These are phyloP conservation scores for Mustelus asterias DNA, from an alignment of 2,113 vertebrate genomes.

Conservation along the genomic window DNA sequence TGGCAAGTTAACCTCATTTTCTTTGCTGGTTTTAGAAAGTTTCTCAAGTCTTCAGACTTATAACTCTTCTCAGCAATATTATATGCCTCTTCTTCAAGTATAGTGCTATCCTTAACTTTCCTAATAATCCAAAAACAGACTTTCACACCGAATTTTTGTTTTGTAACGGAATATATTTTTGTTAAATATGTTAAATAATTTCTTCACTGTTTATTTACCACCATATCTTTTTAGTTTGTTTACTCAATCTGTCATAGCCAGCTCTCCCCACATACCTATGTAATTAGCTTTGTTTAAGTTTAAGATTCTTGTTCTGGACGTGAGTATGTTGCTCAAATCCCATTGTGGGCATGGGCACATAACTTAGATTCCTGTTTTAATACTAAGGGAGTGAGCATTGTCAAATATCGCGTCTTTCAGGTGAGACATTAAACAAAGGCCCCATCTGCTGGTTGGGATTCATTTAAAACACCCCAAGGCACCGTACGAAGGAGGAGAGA, in stretches of 20 bases:
- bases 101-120: not conserved
- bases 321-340: not conserved
- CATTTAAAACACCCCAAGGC: not conserved
- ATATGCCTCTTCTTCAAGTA: not conserved
- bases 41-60: not conserved
- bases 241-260: no score
- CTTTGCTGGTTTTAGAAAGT: not conserved
- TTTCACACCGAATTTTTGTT: no score
- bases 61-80: not conserved
- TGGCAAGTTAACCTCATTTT: no score
- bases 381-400: not conserved
- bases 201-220: no score
- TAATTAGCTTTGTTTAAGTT: no score
- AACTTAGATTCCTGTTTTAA: not conserved
- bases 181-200: no score
- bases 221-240: no score
- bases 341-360: not conserved
- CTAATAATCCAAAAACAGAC: no score
- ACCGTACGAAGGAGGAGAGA: not conserved
- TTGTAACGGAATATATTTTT: no score
- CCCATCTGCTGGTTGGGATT: not conserved
- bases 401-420: not conserved
- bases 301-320: no score
- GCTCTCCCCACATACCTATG: no score
- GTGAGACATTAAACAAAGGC: not conserved